Evolutionary conservation across 2,113 vertebrate species (phyloP), one percentile per base, ranked within the genome.

Genomic region (Ammodytes dubius): DNA sequence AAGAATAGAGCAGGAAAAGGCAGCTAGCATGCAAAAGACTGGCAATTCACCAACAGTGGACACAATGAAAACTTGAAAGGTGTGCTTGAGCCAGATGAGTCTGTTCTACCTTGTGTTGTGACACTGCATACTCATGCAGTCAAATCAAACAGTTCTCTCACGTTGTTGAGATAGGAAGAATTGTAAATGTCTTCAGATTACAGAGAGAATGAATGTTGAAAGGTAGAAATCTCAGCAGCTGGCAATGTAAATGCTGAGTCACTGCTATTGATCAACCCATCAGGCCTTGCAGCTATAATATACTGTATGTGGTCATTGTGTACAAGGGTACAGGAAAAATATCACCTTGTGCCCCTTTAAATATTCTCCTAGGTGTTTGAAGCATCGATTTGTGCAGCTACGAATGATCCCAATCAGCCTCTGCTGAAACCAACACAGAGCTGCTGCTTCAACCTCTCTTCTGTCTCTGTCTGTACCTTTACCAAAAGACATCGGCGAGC

Each of bases 161-260:
- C 43, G 46, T 4, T 46, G 13, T 37, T 39, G 54, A 71, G 5
- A 19, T 6, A n/a, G 15, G 35, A 17, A 42, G 45, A 39, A 78
- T 15, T 74, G 53, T 4, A 56, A 67, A 71, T 7, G 50, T 64
- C 60, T 79, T 40, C 3, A 63, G n/a, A 40, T 67, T 37, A 70
- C 57, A n/a, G 6, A 61, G 27, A 61, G 35, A 12, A 61, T 60
- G 71, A 52, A 65, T 27, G 71, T 50, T 69, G 66, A 77, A 66
- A 61, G 54, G 77, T 54, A 60, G 64, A 71, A 79, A 72, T 79
- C 63, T 74, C 58, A 57, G 83, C 66, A 65, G 64, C 61, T 74
- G 65, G 77, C 71, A 63, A 0, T 71, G 63, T 8, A 61, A 86
- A 27, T 86, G 89, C 85, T 86, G 82, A 83, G 78, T 88, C 90